Percentiles rank a stretch among this genome's conserved stretches.
Conservation (phyloP, 1,140 invertebrate species). For the Polypedilum vanderplanki region DNA sequence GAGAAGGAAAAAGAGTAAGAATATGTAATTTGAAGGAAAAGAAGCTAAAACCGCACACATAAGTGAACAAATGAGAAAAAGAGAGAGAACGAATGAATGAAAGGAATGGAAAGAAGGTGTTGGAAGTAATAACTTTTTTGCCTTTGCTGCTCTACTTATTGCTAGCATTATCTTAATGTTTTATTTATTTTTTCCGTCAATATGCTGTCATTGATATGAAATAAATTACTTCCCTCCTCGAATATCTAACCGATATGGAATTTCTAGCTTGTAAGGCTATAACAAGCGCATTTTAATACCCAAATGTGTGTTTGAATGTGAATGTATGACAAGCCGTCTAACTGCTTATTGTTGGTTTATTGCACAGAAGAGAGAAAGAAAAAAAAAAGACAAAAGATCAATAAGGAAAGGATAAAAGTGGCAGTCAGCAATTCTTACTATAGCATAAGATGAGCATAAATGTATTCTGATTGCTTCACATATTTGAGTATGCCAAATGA, state of each 20-base stretch:
- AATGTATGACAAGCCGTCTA: no score
- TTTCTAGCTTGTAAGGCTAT: neutral
- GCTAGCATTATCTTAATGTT: conserved; percentile 27
- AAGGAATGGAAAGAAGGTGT: conserved; percentile 4
- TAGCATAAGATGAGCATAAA: neutral
- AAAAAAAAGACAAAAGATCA: no score
- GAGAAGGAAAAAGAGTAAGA: no score
- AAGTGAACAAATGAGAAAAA: no score
- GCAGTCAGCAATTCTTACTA: no score
- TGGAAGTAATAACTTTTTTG: conserved; percentile 23
- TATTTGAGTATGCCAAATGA: neutral
- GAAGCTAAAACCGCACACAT: no score
- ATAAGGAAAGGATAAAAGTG: no score
- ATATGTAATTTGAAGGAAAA: no score
- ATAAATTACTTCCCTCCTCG: conserved; percentile 23
- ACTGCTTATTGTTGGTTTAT: no score
- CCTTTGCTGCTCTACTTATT: neutral
- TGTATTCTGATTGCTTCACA: neutral
- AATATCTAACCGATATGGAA: neutral
- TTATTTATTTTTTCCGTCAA: conserved; percentile 26
- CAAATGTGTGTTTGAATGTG: neutral
- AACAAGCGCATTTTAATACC: neutral
- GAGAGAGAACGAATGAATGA: neutral
- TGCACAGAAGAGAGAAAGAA: no score
- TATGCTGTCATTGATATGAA: conserved; percentile 7